Conservation (phyloP, 2,888 invertebrate species). For the Dusona sp. region DNA sequence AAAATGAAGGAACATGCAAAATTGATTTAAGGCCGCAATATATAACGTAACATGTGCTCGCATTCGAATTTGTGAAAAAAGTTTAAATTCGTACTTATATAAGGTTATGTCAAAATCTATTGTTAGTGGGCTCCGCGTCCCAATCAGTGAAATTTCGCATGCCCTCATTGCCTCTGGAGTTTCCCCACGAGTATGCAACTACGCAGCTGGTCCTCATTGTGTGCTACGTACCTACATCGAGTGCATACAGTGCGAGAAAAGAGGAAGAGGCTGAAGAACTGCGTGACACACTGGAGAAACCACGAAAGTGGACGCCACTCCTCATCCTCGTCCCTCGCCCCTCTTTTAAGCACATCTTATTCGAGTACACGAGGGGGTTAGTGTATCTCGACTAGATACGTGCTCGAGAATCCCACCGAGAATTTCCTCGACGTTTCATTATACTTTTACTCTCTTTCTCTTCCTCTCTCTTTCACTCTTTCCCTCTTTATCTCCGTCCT, state of each 20-base stretch:
- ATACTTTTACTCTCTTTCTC: conserved; percentile 36
- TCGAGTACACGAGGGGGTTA: conserved; percentile 44
- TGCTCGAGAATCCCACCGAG: conserved; percentile 61
- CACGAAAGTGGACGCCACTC: conserved; percentile 57
- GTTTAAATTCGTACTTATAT: neutral
- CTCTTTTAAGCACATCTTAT: conserved; percentile 26
- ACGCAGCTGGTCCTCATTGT: conserved; percentile 47
- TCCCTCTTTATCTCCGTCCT: neutral
- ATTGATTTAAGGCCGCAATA: neutral
- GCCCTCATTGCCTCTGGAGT: conserved; percentile 2
- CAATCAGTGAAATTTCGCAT: neutral
- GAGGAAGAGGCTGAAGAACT: conserved; percentile 60
- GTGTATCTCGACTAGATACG: conserved; percentile 56
- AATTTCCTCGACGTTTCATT: conserved; percentile 60
- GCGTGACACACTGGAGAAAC: conserved; percentile 80
- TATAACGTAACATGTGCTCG: neutral
- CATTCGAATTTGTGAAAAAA: neutral
- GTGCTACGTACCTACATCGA: conserved; percentile 13
- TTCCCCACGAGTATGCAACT: conserved; percentile 41
- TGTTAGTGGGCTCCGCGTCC: neutral
- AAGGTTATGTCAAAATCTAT: neutral
- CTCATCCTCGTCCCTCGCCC: conserved; percentile 60
- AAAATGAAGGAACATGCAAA: neutral
- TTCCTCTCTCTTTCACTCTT: conserved; percentile 3
- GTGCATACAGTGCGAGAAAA: conserved; percentile 32